Percentiles rank a stretch among this genome's conserved stretches.
phyloP scores from a whole-genome alignment of 1,140 invertebrate species.

The Drosophila nasuta region DNA sequence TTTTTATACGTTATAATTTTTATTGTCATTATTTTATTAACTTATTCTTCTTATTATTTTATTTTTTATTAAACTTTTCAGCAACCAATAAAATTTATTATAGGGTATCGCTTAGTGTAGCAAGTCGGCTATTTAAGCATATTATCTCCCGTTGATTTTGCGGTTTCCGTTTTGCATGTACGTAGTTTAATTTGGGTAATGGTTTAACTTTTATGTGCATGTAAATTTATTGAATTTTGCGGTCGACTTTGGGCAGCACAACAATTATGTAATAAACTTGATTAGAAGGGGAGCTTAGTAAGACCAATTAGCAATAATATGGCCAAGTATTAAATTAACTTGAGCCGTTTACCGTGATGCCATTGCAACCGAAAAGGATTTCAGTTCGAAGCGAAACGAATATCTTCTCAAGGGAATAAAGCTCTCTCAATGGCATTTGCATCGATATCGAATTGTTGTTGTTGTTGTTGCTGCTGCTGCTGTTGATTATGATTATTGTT shows the following conservation, averaged over 20 bases:
- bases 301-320: constrained; percentile 25
- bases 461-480: constrained; percentile 20
- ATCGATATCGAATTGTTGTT: constrained; percentile 28
- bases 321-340: constrained; percentile 20
- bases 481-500: constrained; percentile 67
- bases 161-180: not conserved
- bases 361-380: not conserved
- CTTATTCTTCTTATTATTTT: too few species aligned
- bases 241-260: constrained; percentile 29
- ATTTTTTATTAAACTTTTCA: too few species aligned
- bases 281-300: constrained; percentile 13
- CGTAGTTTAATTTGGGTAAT: constrained; percentile 63
- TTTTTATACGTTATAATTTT: too few species aligned
- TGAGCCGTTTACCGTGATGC: constrained; percentile 16
- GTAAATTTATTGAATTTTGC: constrained; percentile 55
- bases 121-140: not conserved
- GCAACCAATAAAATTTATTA: not conserved
- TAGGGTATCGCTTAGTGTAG: not conserved
- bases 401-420: constrained; percentile 6
- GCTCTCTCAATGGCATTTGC: not conserved
- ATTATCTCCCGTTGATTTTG: constrained; percentile 12
- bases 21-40: too few species aligned
- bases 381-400: not conserved
- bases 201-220: constrained; percentile 44
- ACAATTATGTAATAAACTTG: constrained; percentile 16